Evolutionary conservation across 23 tunicate species (phyloP).

Genomic region (Styela clava): DNA sequence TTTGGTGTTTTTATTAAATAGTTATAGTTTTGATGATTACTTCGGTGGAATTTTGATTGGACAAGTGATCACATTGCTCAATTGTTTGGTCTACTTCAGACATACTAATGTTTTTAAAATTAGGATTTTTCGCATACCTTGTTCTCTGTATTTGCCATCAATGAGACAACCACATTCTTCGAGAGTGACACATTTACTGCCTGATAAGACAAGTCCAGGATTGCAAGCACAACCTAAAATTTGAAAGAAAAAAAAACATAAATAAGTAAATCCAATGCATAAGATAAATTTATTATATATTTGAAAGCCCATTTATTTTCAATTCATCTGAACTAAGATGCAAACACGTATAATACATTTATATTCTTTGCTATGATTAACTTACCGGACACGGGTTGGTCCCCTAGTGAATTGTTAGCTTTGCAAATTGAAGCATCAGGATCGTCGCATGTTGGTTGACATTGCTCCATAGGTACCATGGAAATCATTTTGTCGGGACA

Average conservation of each 20-base stretch:
- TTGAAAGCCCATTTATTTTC: no score
- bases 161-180: slow-evolving; percentile 70
- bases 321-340: no score
- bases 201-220: slow-evolving; percentile 57
- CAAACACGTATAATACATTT: no score
- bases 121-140: no score
- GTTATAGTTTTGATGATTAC: no score
- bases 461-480: slow-evolving; percentile 37
- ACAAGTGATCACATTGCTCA: no score
- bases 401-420: slow-evolving; percentile 22
- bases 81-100: no score
- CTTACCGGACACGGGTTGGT: slow-evolving; percentile 50
- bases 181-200: slow-evolving; percentile 36
- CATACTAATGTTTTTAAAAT: no score
- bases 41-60: no score
- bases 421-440: slow-evolving; percentile 37
- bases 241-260: neutral
- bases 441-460: slow-evolving; percentile 78
- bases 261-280: neutral
- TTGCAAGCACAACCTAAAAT: slow-evolving; percentile 58
- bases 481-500: slow-evolving; percentile 28
- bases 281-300: no score
- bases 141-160: slow-evolving; percentile 51
- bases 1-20: no score
- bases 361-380: no score